Percentiles rank a stretch among this genome's conserved stretches.
phyloP scores from a whole-genome alignment of 2,888 invertebrate species.

The Ceriagrion tenellum region DNA sequence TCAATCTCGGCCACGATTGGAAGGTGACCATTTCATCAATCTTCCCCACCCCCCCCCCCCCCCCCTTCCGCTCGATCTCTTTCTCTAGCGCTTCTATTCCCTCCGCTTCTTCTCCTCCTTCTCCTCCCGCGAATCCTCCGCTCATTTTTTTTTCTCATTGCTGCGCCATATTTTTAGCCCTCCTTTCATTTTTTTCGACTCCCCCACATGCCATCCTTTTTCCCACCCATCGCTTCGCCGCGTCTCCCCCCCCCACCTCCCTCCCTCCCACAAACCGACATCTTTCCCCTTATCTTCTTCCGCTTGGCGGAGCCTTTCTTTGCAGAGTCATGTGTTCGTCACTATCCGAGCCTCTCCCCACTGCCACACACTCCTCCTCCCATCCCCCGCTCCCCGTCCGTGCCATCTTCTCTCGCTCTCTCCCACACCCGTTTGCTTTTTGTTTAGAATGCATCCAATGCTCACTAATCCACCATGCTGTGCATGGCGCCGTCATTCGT shows the following conservation, averaged over 20 bases:
- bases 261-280: constrained; percentile 35
- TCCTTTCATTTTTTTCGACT: constrained; percentile 55
- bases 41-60: not conserved
- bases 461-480: not conserved
- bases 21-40: constrained; percentile 16
- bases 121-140: not conserved
- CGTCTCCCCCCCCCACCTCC: not conserved
- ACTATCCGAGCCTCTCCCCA: constrained; percentile 23
- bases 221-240: not conserved
- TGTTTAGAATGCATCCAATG: constrained; percentile 23
- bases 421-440: not conserved
- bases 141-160: not conserved
- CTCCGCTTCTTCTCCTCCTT: not conserved
- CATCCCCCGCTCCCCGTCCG: not conserved
- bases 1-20: constrained; percentile 6
- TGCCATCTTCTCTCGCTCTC: not conserved
- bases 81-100: constrained; percentile 7
- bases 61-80: not conserved
- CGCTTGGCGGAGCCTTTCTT: constrained; percentile 60
- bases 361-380: not conserved
- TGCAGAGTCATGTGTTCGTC: constrained; percentile 67
- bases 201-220: not conserved
- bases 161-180: constrained; percentile 46
- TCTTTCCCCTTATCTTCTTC: constrained; percentile 66
- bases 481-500: not conserved